Evolutionary conservation across 2,888 invertebrate genomes (phyloP), one percentile per base, ranked within the genome.

Genomic region (Anthophora plumipes): DNA sequence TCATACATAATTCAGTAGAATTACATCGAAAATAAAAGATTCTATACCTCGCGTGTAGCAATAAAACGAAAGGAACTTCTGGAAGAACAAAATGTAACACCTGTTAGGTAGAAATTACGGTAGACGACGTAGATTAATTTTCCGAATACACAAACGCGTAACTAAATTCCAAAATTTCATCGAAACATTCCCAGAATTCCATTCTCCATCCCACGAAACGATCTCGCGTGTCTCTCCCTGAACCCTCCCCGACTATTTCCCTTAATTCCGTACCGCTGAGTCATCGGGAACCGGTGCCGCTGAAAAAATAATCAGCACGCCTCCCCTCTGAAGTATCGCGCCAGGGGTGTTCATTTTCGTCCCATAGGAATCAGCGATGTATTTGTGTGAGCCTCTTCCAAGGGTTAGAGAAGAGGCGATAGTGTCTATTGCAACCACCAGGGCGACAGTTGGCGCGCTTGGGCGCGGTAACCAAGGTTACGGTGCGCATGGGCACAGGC

Each of bases 401-500:
- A 69, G 63, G 68, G 48, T n/a, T 57, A n/a, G 6, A 31, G 48
- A 20, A n/a, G 3, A 31, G 48, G 31, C 14, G 31, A 37, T 82
- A 82, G 77, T 82, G 14, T 39, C 52, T 0, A 22, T 7, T 11
- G n/a, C 22, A 12, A 37, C 82, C 79, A 14, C 61, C 64, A 77
- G 82, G 64, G 77, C 59, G 59, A 73, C 73, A 57, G 77, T 69
- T 66, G 77, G 82, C 77, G 82, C 66, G 82, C 77, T 82, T 77
- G 77, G 69, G 69, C 80, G 82, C 83, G 79, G 83, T 87, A 85
- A 83, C 87, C 86, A 83, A 77, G 79, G 81, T 70, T 75, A 86
- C 87, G 20, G n/a, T 31, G 85, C 88, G 85, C 87, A 86, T 88
- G 87, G 78, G 87, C 87, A 82, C 41, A 78, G 76, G 31, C 37